A percentile compares a stretch with the other conserved stretches of the same genome.
Evolutionary conservation across 2,797 vertebrate species (phyloP).

Genomic region (Iguana delicatissima): DNA sequence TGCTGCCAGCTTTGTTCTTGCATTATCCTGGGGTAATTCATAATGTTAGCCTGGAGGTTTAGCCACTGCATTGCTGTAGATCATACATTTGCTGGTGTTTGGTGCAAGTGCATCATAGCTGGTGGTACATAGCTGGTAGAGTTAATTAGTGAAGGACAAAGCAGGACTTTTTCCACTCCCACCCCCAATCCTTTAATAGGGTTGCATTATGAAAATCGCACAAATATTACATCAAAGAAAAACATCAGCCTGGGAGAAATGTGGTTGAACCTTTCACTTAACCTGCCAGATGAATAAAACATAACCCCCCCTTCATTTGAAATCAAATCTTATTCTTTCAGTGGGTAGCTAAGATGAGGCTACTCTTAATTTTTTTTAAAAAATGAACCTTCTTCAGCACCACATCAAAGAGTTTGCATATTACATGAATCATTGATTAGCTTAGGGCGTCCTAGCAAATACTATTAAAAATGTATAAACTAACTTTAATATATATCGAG

Average conservation of each 20-base stretch:
- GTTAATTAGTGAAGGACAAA: conserved; percentile 19
- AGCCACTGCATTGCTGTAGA: not conserved
- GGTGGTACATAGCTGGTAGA: not conserved
- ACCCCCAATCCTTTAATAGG: conserved; percentile 1
- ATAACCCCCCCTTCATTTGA: conserved; percentile 7
- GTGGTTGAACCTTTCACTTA: conserved; percentile 29
- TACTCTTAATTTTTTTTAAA: conserved; percentile 5
- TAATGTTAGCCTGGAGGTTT: not conserved
- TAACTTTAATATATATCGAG: conserved; percentile 36
- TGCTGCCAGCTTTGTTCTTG: not conserved
- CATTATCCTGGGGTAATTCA: not conserved
- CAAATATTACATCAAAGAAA: conserved; percentile 47
- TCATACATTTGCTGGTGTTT: not conserved
- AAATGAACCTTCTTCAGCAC: conserved; percentile 26
- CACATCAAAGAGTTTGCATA: conserved; percentile 41
- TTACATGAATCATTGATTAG: conserved; percentile 43
- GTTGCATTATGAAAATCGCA: conserved; percentile 23
- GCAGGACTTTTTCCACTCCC: not conserved
- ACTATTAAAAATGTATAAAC: conserved; percentile 45
- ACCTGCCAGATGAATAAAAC: conserved; percentile 45
- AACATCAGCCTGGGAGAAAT: conserved; percentile 16
- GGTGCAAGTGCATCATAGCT: not conserved
- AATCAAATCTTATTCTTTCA: conserved; percentile 19
- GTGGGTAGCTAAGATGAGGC: conserved; percentile 9
- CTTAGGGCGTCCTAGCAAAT: conserved; percentile 35